Base-by-base conservation (phyloP, 2,113 vertebrate genomes). In the Caranx melampygus region DNA sequence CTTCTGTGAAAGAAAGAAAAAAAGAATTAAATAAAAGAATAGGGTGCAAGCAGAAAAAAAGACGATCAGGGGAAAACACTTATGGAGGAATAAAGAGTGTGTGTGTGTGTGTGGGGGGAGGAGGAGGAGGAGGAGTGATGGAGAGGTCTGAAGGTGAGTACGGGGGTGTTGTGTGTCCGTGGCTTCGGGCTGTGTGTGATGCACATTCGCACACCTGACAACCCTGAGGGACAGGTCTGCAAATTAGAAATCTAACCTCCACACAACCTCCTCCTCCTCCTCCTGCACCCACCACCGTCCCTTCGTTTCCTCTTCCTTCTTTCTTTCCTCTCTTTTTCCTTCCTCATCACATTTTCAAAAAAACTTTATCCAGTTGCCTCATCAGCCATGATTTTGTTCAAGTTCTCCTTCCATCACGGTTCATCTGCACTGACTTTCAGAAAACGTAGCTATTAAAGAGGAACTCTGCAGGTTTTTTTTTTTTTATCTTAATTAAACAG, bases 241-340 rank as follows among this genome's bases (percentile, higher is more conserved):
- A 62, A 82, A 90, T 78, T 78, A 87, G 44, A 87, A 84, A 55
- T 33, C 26, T 68, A 79, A 84, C 82, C 84, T 68, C 57, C 20
- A 57, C 44, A 15, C 77, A 78, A 59, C 74, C 75, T 76, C 26
- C 26, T 69, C 76, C n/a, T 70, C 49, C 67, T 47, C 34, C 57
- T 54, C 34, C n/a, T 6, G 52, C 58, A 26, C 26, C 26, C 26
- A 26, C 26, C 26, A 26, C 26, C 26, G 26, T 66, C 21, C 20
- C 35, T 42, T 33, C 21, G 47, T 34, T 16, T 65, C 5, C 18
- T 16, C 31, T 16, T 76, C 14, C 52, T 34, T 20, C 61, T 3
- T 21, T 15, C 31, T 16, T 76, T 20, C 14, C 20, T 8, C 5
- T 34, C 33, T 37, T 21, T 47, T 34, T 37, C 12, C 37, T 51